These are phyloP conservation scores for Onychostruthus taczanowskii DNA, from an alignment of 2,113 vertebrate species.

Conservation along the genomic window DNA sequence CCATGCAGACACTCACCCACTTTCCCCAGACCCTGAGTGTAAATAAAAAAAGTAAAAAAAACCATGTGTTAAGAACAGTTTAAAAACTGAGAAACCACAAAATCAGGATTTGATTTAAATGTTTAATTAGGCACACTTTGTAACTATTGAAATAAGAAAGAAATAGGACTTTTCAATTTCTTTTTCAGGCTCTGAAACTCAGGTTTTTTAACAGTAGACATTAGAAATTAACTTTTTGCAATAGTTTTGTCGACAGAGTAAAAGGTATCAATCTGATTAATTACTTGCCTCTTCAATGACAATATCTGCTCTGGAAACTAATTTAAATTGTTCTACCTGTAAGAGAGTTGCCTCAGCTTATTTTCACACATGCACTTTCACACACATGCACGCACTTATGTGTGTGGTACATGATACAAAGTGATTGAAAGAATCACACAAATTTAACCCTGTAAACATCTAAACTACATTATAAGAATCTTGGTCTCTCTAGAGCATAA, in stretches of 20 bases:
- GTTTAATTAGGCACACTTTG: conserved; percentile 34
- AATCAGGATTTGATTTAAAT: neutral
- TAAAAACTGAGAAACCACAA: neutral
- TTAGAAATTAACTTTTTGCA: conserved; percentile 30
- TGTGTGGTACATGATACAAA: neutral
- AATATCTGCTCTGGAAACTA: neutral
- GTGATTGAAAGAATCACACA: neutral
- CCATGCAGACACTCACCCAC: neutral
- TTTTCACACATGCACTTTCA: neutral
- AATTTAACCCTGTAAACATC: conserved; percentile 18
- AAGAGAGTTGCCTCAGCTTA: neutral
- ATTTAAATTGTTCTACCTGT: conserved; percentile 5
- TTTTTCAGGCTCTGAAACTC: neutral
- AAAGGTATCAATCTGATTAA: conserved; percentile 35
- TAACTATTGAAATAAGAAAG: conserved; percentile 39
- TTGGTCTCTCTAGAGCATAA: neutral
- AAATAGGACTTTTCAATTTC: conserved; percentile 5
- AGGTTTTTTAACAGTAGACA: neutral
- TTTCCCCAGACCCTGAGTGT: neutral
- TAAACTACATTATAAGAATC: neutral
- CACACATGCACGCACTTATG: neutral
- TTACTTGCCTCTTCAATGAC: conserved; percentile 18
- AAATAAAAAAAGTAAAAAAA: neutral
- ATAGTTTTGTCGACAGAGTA: conserved; percentile 19
- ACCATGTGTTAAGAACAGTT: neutral